Evolutionary conservation across 2,113 vertebrate genomes (phyloP).

Genomic region (Labeo catla): DNA sequence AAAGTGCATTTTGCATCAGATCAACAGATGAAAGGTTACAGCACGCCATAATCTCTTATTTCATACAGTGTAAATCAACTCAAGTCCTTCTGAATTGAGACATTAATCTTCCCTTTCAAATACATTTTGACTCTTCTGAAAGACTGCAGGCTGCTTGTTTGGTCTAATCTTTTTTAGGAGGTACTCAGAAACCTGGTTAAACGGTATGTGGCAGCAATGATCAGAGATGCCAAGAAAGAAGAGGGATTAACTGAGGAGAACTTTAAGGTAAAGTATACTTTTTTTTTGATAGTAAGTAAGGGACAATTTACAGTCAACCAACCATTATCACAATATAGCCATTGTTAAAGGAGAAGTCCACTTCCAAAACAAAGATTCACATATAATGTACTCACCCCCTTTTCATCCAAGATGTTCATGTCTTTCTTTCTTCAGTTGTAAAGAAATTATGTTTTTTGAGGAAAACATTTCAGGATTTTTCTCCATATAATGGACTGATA

Average conservation of each 20-base stretch:
- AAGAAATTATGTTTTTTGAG: too few species aligned
- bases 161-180: conserved; percentile 76
- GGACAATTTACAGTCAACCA: background rate
- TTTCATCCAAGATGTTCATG: too few species aligned
- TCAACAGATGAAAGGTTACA: conserved; percentile 9
- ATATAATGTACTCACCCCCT: too few species aligned
- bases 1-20: conserved; percentile 17
- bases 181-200: conserved; percentile 97
- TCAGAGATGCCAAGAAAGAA: conserved; percentile 98
- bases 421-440: too few species aligned
- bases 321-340: background rate
- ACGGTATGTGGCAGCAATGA: conserved; percentile 97
- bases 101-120: background rate
- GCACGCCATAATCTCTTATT: background rate
- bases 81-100: background rate
- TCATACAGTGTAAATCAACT: conserved; percentile 15
- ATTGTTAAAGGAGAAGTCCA: too few species aligned
- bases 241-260: conserved; percentile 98
- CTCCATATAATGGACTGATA: too few species aligned
- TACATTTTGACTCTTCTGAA: conserved; percentile 11
- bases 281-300: background rate
- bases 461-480: too few species aligned
- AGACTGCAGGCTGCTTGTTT: background rate
- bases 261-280: conserved; percentile 84
- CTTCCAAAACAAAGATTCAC: too few species aligned